Evolutionary conservation across 2,113 vertebrate genomes (phyloP), one percentile per base, ranked within the genome.

Genomic region (Cyanistes caeruleus): DNA sequence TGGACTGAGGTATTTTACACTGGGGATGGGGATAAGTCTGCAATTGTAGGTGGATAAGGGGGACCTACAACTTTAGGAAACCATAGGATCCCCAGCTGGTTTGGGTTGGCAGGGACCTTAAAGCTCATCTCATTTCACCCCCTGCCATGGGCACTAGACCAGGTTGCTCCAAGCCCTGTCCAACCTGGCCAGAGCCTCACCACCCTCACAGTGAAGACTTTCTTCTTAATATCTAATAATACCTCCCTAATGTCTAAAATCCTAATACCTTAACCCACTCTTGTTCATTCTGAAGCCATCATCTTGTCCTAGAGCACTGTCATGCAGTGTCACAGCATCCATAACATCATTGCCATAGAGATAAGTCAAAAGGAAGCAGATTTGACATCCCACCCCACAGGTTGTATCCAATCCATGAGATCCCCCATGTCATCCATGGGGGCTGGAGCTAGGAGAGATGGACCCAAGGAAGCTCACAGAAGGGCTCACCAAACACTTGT

Each of bases 141-240:
- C 21, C 14, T 69, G n/a, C 55, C 48, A 22, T 22, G 30, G 16
- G 8, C 25, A 52, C 20, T 23, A 16, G 0, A 1, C 15, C 48
- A 77, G 31, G 22, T 7, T 33, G 18, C 35, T 70, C 49, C 49
- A 63, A 70, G 49, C 10, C 15, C 14, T 0, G 0, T 49, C 63
- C 31, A 56, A 7, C 60, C 33, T 53, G 46, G 28, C 44, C 33
- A 67, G 28, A 31, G 19, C 8, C 35, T 63, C 35, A 23, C 8
- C 41, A 55, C 39, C 17, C 24, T 31, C 55, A 43, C 21, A 49
- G 30, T 19, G 12, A 76, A 43, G 70, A 37, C 44, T 33, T 74
- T 52, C 27, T 49, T 55, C 25, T 20, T 55, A 35, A 49, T 41
- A 62, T 27, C 21, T 22, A 68, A 22, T 35, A 35, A 22, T 37